Conservation (phyloP, 92 coral and sea anemone genomes). For the Scolanthus callimorphus region DNA sequence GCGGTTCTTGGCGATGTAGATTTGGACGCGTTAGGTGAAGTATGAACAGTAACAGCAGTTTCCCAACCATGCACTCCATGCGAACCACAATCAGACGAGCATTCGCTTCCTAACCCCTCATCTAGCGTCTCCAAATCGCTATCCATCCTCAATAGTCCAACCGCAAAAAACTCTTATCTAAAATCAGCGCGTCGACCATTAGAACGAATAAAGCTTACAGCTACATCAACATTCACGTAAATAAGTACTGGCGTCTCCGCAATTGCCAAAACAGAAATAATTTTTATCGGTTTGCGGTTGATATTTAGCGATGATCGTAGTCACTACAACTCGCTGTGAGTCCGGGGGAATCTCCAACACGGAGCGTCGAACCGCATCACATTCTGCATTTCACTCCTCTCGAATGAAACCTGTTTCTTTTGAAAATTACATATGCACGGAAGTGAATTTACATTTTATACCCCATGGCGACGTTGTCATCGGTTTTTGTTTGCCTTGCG, state of each 20-base stretch:
- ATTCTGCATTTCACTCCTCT: too few relatives aligned
- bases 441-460: constrained; percentile 59
- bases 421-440: constrained; percentile 62
- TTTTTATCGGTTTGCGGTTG: too few relatives aligned
- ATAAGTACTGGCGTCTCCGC: too few relatives aligned
- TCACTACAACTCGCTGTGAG: too few relatives aligned
- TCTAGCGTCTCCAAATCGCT: constrained; percentile 27
- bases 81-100: constrained; percentile 32
- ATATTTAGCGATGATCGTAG: too few relatives aligned
- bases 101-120: constrained; percentile 38
- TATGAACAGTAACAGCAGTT: constrained; percentile 8
- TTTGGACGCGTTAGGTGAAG: constrained; percentile 1
- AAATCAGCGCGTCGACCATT: constrained; percentile 22
- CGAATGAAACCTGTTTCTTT: too few relatives aligned
- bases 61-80: constrained; percentile 6
- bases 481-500: constrained; percentile 28
- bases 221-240: background rate
- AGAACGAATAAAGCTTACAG: too few relatives aligned
- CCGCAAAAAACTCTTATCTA: too few relatives aligned
- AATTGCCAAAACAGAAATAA: too few relatives aligned
- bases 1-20: constrained; percentile 11
- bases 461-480: constrained; percentile 34
- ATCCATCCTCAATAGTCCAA: constrained; percentile 13
- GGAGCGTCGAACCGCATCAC: background rate
- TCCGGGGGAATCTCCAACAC: background rate